Evolutionary conservation across 2,888 invertebrate genomes (phyloP), one percentile per base, ranked within the genome.

Genomic region (Busseola fusca): DNA sequence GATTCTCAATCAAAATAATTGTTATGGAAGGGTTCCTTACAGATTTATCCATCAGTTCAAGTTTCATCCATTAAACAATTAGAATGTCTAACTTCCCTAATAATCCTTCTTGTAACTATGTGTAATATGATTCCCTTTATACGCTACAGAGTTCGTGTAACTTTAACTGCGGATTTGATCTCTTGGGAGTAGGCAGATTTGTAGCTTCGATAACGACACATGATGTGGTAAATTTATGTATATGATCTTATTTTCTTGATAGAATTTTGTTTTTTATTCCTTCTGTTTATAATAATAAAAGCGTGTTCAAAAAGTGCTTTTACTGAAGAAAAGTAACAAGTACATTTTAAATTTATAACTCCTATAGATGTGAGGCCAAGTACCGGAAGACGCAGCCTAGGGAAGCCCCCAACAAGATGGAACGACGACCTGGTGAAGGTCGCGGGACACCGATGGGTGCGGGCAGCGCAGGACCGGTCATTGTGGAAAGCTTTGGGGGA

Each of bases 51-150:
- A 27, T 21, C 37, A 34, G 56, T 12, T 64, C 40, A 27, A 60
- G 16, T 64, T 64, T 63, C 59, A 25, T 64, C 52, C 58, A 80
- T 80, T 68, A 68, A 65, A 76, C 76, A 76, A 76, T 78, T 71
- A 76, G 21, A 80, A 63, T 56, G 42, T 27, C 58, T 68, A 76
- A 80, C 67, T 71, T 71, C 45, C 21, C 12, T 80, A 58, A 80
- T 67, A 48, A 64, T 70, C 34, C 45, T 14, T 59, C 37, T 12
- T 37, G 25, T 52, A 54, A n/a, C 54, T 50, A 30, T 34, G 42
- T 27, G 21, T 48, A 45, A 59, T 40, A 40, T 30, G 21, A 65
- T 68, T 58, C 52, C 40, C 34, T 68, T 67, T 27, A 56, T 48
- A 65, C 48, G 40, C 56, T 37, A 58, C 40, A 42, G 34, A n/a